phyloP scores from a whole-genome alignment of 2,888 invertebrate genomes.

The Trilocha varians region DNA sequence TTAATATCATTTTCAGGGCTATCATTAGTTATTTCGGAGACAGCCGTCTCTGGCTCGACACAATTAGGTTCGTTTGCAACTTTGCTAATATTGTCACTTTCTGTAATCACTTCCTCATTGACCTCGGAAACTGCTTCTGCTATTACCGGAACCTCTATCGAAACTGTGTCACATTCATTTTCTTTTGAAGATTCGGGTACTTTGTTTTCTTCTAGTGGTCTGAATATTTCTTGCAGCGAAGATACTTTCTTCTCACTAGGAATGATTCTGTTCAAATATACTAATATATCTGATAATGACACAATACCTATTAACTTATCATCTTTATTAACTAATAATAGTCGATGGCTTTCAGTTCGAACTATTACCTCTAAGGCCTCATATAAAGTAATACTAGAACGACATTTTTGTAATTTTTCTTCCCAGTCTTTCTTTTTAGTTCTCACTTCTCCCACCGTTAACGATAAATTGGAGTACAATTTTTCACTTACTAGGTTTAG shows the following conservation, averaged over 20 bases:
- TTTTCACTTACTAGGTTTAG: constrained; percentile 92
- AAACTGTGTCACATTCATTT: constrained; percentile 56
- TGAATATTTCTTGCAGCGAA: constrained; percentile 65
- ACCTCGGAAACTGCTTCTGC: constrained; percentile 37
- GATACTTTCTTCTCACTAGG: constrained; percentile 65
- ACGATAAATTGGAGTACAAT: constrained; percentile 91
- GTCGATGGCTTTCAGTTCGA: constrained; percentile 84
- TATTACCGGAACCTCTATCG: constrained; percentile 55
- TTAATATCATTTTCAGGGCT: neutral
- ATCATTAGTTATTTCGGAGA: constrained; percentile 6
- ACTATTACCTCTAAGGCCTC: constrained; percentile 93
- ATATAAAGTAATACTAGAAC: constrained; percentile 86
- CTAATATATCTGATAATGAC: constrained; percentile 65
- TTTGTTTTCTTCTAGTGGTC: constrained; percentile 62
- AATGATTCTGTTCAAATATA: constrained; percentile 68
- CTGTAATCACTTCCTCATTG: constrained; percentile 25
- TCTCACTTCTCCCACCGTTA: constrained; percentile 88
- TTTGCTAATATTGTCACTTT: constrained; percentile 16
- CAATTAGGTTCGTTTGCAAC: constrained; percentile 14
- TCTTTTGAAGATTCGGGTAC: constrained; percentile 59
- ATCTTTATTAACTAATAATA: constrained; percentile 67
- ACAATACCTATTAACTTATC: constrained; percentile 64
- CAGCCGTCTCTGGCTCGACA: constrained; percentile 25
- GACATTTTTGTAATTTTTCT: constrained; percentile 92
- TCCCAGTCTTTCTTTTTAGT: constrained; percentile 93